A percentile compares a stretch with the other conserved stretches of the same genome.
Evolutionary conservation across 2,797 vertebrate species (phyloP).

Genomic region (Threskiornis aethiopicus): DNA sequence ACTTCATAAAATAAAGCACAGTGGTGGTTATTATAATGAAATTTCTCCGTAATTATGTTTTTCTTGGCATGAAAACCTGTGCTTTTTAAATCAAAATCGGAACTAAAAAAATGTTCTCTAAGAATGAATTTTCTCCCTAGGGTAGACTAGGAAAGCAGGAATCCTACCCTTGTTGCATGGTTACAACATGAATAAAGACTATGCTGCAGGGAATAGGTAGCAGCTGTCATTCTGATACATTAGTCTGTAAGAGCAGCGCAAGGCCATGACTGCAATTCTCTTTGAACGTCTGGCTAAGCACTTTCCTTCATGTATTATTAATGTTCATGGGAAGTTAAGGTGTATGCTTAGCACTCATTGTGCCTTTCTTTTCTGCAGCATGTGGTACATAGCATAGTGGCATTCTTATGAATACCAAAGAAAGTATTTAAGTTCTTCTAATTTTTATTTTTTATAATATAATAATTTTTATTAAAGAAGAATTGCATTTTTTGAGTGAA

Average conservation of each 20-base stretch:
- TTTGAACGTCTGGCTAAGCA: constrained; percentile 2
- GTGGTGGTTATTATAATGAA: background rate
- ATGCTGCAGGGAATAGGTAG: background rate
- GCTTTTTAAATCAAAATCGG: background rate
- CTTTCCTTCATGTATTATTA: background rate
- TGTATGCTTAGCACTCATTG: background rate
- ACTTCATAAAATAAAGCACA: background rate
- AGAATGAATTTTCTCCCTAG: background rate
- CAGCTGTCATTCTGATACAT: constrained; percentile 32
- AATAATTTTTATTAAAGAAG: background rate
- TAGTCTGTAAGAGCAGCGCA: background rate
- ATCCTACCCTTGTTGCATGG: background rate
- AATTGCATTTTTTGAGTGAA: background rate
- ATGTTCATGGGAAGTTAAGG: background rate
- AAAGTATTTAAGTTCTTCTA: background rate
- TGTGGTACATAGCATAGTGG: no score
- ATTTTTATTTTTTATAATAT: background rate
- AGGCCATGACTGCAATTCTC: background rate
- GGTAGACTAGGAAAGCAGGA: background rate
- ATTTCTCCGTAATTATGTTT: background rate
- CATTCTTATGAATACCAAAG: background rate
- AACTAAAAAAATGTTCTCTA: background rate
- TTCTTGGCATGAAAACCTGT: background rate
- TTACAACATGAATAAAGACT: background rate
- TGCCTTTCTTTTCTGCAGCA: background rate